A percentile compares a stretch with the other conserved stretches of the same genome.
Conservation (phyloP, 2,888 invertebrate species). For the Periphyllus acericola region DNA sequence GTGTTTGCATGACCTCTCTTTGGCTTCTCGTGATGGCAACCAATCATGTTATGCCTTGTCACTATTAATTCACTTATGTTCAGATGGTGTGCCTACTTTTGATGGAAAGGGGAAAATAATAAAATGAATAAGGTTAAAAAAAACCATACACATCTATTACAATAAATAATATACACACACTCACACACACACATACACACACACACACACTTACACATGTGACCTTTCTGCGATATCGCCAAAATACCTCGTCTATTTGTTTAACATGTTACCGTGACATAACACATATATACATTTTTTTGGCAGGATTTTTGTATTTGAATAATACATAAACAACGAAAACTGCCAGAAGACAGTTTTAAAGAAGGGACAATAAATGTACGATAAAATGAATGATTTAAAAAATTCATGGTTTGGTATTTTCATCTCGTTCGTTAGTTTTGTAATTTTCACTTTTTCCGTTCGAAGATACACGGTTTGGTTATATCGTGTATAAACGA, state of each 20-base stretch:
- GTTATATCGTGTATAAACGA: neutral
- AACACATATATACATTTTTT: conserved; percentile 51
- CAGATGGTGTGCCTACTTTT: conserved; percentile 49
- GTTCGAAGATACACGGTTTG: neutral
- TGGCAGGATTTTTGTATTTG: conserved; percentile 55
- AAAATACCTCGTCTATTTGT: conserved; percentile 55
- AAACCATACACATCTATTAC: conserved; percentile 52
- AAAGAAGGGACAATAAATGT: conserved; percentile 43
- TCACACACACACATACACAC: conserved; percentile 22
- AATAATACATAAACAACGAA: conserved; percentile 56
- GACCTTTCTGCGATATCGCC: conserved; percentile 62
- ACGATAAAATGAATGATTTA: conserved; percentile 54
- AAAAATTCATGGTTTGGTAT: conserved; percentile 25
- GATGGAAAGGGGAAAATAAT: conserved; percentile 52
- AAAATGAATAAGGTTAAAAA: conserved; percentile 53
- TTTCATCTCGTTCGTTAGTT: neutral
- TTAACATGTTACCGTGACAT: conserved; percentile 57
- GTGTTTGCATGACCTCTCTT: conserved; percentile 58
- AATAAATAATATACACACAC: conserved; percentile 27
- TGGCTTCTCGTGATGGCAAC: conserved; percentile 54
- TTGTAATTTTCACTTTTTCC: neutral
- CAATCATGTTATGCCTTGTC: conserved; percentile 59
- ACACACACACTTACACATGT: conserved; percentile 45
- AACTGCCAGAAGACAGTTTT: conserved; percentile 54
- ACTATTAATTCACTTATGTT: conserved; percentile 61